These are phyloP conservation scores for Pristionchus mayeri DNA, from an alignment of 2,888 invertebrate genomes.

Conservation along the genomic window DNA sequence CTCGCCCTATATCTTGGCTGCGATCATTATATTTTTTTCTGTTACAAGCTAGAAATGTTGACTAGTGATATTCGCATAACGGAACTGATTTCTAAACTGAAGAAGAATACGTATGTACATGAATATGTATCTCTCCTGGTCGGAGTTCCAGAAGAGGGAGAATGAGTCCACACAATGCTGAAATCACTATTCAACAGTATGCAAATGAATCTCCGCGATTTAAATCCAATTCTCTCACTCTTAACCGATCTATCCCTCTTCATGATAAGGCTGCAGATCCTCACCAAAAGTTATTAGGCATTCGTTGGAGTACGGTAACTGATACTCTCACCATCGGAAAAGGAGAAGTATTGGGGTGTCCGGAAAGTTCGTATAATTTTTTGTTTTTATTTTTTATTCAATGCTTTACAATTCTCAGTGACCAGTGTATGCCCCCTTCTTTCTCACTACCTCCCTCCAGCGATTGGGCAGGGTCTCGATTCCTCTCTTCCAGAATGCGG, in stretches of 20 bases:
- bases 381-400: too few relatives aligned
- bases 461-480: too few relatives aligned
- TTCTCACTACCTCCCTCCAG: too few relatives aligned
- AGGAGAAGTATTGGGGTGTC: too few relatives aligned
- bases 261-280: not conserved
- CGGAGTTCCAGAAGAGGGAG: not conserved
- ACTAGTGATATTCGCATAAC: too few relatives aligned
- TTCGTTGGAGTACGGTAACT: not conserved
- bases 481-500: too few relatives aligned
- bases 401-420: too few relatives aligned
- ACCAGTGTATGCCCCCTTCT: too few relatives aligned
- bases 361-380: too few relatives aligned
- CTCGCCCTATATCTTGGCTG: constrained; percentile 2
- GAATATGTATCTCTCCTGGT: not conserved
- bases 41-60: not conserved
- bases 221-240: not conserved
- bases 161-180: not conserved
- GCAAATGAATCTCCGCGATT: constrained; percentile 38
- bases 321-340: not conserved
- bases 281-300: not conserved
- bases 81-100: not conserved
- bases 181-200: not conserved
- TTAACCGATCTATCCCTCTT: not conserved
- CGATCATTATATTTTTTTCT: not conserved
- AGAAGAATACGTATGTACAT: not conserved